Base-by-base conservation (phyloP, 1,140 invertebrate species). In the Drosophila gunungcola region DNA sequence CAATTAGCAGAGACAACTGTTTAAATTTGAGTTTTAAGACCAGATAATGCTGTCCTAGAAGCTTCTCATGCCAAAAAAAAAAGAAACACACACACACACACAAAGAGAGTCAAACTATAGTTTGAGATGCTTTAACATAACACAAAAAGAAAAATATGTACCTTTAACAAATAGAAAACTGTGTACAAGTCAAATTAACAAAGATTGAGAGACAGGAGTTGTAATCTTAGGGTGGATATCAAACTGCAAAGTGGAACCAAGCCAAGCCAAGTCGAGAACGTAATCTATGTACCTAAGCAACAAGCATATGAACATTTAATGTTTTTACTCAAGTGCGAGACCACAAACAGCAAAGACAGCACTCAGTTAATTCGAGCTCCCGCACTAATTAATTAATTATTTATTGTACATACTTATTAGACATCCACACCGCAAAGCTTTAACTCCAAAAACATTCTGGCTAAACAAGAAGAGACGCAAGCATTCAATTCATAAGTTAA, bases 31-130 rank as follows among this genome's bases (percentile, higher is more conserved):
- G 51, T 62, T 62, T 69, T 72, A 77, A 57, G 62, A 53, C 45
- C 29, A 56, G 57, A 58, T 61, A 9, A 36, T 79, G 79, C 83
- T 86, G 83, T 86, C 84, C 75, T 82, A 86, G 83, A 86, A 86
- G 83, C 84, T 86, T 88, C 84, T 83, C 83, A 88, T 86, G 84
- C 83, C 83, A 86, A 86, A 88, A 75, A 85, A 11, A 32, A 39
- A 60, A 56, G 58, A 10, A 70, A 57, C 78, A 11, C 2, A 46
- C 16, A 43, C 68, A 46, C 16, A 43, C 68, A 83, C n/a, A 32
- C 43, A 73, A 72, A 65, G 13, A 72, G 55, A 82, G 34, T 72
- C 67, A 52, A 63, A 49, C 73, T 70, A 34, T 49, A 74, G 73
- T 80, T 80, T 80, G 62, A 73, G 39, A 62, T 41, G 54, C 52